Evolutionary conservation across 2,113 vertebrate species (phyloP).

Genomic region (Poecile atricapillus): DNA sequence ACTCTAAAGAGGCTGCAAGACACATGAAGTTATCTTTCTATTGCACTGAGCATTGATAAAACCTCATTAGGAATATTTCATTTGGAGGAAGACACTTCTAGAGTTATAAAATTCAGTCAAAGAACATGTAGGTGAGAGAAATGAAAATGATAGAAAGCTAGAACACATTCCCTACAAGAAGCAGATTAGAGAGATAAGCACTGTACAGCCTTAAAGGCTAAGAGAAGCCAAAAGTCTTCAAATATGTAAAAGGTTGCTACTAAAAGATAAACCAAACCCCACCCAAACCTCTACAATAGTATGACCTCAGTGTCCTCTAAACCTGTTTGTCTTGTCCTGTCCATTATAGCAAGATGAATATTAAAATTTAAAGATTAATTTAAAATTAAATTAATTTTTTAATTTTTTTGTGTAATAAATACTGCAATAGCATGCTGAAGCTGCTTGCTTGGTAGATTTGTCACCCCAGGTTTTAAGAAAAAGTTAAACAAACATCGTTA

Average conservation of each 20-base stretch:
- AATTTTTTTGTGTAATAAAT: neutral
- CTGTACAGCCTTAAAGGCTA: neutral
- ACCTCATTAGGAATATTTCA: neutral
- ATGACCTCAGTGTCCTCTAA: neutral
- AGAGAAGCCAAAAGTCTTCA: neutral
- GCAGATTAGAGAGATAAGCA: neutral
- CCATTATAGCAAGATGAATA: neutral
- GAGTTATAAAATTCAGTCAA: neutral
- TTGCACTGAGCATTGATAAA: neutral
- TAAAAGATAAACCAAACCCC: neutral
- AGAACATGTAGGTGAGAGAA: neutral
- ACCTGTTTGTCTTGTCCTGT: neutral
- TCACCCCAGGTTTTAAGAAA: neutral
- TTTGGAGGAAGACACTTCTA: neutral
- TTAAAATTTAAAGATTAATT: neutral
- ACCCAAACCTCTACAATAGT: neutral
- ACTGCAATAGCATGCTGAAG: neutral
- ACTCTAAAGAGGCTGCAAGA: neutral
- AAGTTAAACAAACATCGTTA: neutral
- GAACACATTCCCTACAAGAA: neutral
- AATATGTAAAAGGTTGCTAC: neutral
- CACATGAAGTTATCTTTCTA: neutral
- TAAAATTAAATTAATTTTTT: too few species aligned
- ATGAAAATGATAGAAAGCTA: neutral
- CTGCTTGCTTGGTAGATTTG: neutral